A percentile compares a stretch with the other conserved stretches of the same genome.
These are phyloP conservation scores for Linurgus olivaceus DNA, from an alignment of 2,797 vertebrate species.

Conservation along the genomic window DNA sequence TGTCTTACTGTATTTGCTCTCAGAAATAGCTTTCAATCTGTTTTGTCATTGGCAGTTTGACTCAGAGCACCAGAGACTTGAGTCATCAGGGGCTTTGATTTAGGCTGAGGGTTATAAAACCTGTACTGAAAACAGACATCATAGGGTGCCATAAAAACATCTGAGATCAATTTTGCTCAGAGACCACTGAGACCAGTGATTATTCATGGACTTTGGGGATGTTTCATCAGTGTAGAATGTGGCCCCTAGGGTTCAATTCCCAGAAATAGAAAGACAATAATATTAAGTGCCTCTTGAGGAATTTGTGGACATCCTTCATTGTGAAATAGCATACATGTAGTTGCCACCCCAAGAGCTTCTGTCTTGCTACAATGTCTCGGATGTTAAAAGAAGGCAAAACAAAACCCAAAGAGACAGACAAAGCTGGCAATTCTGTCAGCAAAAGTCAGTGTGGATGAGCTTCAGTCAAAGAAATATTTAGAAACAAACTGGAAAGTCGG, in stretches of 20 bases:
- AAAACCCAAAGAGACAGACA: constrained; percentile 11
- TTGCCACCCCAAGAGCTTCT: neutral
- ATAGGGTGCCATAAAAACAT: neutral
- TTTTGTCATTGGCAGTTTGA: neutral
- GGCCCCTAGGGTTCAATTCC: neutral
- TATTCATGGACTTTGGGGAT: neutral
- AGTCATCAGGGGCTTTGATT: neutral
- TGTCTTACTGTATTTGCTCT: neutral
- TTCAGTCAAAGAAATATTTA: constrained; percentile 38
- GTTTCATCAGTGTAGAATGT: neutral
- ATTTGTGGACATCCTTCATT: neutral
- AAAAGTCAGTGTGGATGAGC: neutral
- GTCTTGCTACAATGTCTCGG: neutral
- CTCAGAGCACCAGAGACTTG: neutral
- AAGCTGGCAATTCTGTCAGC: constrained; percentile 17
- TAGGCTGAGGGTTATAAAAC: neutral
- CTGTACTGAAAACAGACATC: neutral
- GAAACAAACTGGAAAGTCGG: constrained; percentile 6
- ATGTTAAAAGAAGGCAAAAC: constrained; percentile 8
- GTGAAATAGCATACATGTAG: neutral
- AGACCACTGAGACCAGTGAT: neutral
- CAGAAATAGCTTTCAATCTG: neutral
- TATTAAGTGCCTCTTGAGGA: neutral
- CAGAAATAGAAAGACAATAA: neutral
- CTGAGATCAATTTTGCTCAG: neutral